Conservation (phyloP, 2,888 invertebrate genomes). For the Aleiodes alternator region DNA sequence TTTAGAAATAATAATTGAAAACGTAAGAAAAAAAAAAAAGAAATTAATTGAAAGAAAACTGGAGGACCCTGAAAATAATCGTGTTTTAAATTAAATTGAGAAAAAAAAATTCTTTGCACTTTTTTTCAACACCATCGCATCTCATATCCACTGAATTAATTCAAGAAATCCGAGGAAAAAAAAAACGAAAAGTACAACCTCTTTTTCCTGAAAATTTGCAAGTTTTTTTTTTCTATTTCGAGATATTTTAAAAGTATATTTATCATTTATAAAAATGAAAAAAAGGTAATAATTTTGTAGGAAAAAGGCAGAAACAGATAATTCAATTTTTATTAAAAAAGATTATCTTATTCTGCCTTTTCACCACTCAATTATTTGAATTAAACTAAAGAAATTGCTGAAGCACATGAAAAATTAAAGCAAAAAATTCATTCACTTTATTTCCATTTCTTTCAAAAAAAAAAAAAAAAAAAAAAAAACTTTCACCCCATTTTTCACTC, state of each 20-base stretch:
- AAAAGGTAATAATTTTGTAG: not conserved
- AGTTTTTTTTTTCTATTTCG: too few relatives aligned
- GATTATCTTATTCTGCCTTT: not conserved
- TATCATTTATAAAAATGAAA: too few relatives aligned
- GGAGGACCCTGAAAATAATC: not conserved
- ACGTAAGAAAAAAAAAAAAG: not conserved
- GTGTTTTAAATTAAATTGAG: conserved; percentile 17
- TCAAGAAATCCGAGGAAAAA: conserved; percentile 35
- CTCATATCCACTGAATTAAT: conserved; percentile 7
- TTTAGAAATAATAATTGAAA: conserved; percentile 46
- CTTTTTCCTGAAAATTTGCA: not conserved
- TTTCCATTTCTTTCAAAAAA: conserved; percentile 21
- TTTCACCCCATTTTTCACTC: conserved; percentile 38
- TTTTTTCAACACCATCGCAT: conserved; percentile 30
- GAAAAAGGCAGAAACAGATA: too few relatives aligned
- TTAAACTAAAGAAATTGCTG: conserved; percentile 27
- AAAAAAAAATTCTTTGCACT: conserved; percentile 46
- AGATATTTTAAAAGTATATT: too few relatives aligned
- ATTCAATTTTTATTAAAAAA: too few relatives aligned
- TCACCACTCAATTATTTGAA: not conserved
- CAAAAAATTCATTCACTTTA: conserved; percentile 38
- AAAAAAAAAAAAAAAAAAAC: conserved; percentile 28
- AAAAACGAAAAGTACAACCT: conserved; percentile 1
- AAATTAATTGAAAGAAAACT: not conserved
- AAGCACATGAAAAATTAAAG: conserved; percentile 26